Evolutionary conservation across 2,888 invertebrate genomes (phyloP).

Genomic region (Tridacna crocea): DNA sequence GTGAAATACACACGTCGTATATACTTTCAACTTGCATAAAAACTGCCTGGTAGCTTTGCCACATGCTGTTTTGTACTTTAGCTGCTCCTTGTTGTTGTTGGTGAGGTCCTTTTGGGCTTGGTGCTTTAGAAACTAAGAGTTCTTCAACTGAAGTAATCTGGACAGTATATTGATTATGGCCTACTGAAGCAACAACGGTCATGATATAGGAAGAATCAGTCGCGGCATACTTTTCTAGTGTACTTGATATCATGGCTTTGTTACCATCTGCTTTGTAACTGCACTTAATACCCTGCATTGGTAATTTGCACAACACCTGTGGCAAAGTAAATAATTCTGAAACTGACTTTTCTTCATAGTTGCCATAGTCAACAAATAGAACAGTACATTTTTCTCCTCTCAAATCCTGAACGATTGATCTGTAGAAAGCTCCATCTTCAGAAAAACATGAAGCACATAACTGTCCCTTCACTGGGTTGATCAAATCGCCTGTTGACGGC

Average conservation of each 20-base stretch:
- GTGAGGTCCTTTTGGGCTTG: constrained; percentile 5
- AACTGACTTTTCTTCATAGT: constrained; percentile 64
- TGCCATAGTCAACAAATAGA: constrained; percentile 70
- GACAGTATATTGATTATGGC: constrained; percentile 55
- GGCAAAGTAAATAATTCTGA: constrained; percentile 64
- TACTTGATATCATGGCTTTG: constrained; percentile 51
- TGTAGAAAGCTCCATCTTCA: constrained; percentile 77
- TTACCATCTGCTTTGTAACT: constrained; percentile 59
- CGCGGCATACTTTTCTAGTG: constrained; percentile 56
- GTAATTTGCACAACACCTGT: constrained; percentile 58
- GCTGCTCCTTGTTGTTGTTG: neutral
- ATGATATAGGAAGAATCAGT: constrained; percentile 51
- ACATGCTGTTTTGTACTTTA: constrained; percentile 30
- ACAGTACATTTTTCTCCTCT: constrained; percentile 61
- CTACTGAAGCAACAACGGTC: constrained; percentile 51
- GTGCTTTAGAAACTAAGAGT: neutral
- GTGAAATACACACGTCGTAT: constrained; percentile 66
- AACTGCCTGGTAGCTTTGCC: constrained; percentile 52
- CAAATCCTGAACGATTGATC: constrained; percentile 69
- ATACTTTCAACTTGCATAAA: constrained; percentile 57
- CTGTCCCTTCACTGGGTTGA: constrained; percentile 55
- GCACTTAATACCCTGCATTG: constrained; percentile 65
- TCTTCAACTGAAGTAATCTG: constrained; percentile 60
- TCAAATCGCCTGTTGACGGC: constrained; percentile 61
- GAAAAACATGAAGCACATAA: constrained; percentile 65